Evolutionary conservation across 2,888 invertebrate genomes (phyloP), one percentile per base, ranked within the genome.

Genomic region (Flexamia atlantica): DNA sequence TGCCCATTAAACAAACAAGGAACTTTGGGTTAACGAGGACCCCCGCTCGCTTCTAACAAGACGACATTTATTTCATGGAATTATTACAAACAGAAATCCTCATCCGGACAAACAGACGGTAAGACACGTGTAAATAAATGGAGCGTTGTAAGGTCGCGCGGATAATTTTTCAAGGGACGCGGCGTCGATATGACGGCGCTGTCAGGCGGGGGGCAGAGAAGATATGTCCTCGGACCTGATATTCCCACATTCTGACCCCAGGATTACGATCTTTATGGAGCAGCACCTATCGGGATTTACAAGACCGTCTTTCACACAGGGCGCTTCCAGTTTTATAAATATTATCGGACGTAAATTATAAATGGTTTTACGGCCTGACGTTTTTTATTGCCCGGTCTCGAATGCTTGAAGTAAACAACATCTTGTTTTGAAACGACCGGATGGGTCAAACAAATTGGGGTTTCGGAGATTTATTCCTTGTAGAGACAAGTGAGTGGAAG

Each of bases 271-370:
- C 79, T 79, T 79, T 79, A 57, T 79, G 57, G 79, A 57, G 79
- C 79, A 79, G 12, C 79, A 2, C 28, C 79, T 53, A 30, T 53
- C 2, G 50, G 17, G 76, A 76, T 76, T 74, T 50, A 79, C 57
- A 79, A 79, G 79, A 36, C 30, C 57, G 20, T 76, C 57, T 17
- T 23, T 46, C 32, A 28, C 70, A 70, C 1, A 4, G 10, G 28
- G 28, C 46, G 57, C 57, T 79, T 57, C 79, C 79, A 57, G 32
- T 57, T 79, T 53, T 79, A 79, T 79, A 79, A 79, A 79, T 79
- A 79, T 57, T 79, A 79, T 57, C 57, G 30, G 79, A 32, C 79
- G 50, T 79, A 57, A 79, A 57, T 57, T 32, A 79, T 79, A 79
- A 57, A 79, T 79, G 32, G n/a, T 46, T 76, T 76, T 46, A 76